phyloP scores from a whole-genome alignment of 2,888 invertebrate species.

The Molorchus minor region DNA sequence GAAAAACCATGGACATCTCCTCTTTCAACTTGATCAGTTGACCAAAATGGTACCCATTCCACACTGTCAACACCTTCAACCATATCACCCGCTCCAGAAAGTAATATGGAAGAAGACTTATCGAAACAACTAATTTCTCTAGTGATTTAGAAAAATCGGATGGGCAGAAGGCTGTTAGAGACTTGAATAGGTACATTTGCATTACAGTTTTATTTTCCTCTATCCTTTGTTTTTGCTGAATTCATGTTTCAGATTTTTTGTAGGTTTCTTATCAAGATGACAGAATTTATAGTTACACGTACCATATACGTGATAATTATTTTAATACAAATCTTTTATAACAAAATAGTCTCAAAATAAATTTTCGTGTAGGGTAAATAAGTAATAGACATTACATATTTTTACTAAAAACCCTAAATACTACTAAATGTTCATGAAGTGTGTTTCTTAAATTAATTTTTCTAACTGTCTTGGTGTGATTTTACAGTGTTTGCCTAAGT shows the following conservation, averaged over 20 bases:
- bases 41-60: constrained; percentile 56
- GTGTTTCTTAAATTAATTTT: constrained; percentile 19
- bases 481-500: constrained; percentile 65
- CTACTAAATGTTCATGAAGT: constrained; percentile 9
- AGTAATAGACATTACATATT: constrained; percentile 1
- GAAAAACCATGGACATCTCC: constrained; percentile 57
- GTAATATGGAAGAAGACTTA: constrained; percentile 54
- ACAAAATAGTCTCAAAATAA: constrained; percentile 21
- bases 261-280: constrained; percentile 27
- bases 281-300: constrained; percentile 25
- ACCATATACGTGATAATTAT: constrained; percentile 21
- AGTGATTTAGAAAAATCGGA: constrained; percentile 54
- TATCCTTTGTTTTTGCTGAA: no score
- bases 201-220: constrained; percentile 1
- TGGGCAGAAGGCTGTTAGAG: constrained; percentile 44
- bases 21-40: constrained; percentile 51
- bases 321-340: constrained; percentile 25
- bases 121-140: constrained; percentile 42
- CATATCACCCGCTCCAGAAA: constrained; percentile 66
- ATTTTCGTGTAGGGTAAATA: constrained; percentile 14
- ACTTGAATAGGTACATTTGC: constrained; percentile 36
- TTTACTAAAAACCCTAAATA: constrained; percentile 6
- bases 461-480: constrained; percentile 36
- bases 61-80: constrained; percentile 68
- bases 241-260: constrained; percentile 17